phyloP scores from a whole-genome alignment of 2,113 vertebrate species.

The Prinia subflava region DNA sequence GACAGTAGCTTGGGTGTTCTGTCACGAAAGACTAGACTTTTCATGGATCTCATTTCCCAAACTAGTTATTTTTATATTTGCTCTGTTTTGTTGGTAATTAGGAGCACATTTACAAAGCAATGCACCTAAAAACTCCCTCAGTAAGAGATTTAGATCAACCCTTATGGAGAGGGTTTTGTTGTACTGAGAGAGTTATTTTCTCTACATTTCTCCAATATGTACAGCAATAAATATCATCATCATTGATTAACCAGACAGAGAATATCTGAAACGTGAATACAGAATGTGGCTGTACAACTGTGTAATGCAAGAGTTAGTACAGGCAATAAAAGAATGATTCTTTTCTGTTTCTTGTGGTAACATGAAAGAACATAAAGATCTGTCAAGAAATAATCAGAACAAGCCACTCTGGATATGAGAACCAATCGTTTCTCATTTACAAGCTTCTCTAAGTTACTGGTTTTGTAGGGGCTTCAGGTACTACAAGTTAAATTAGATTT shows the following conservation, averaged over 20 bases:
- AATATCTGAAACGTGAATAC: background rate
- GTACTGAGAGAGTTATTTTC: background rate
- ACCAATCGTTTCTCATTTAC: background rate
- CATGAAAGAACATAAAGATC: background rate
- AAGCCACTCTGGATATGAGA: background rate
- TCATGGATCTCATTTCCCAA: background rate
- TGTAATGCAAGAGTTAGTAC: background rate
- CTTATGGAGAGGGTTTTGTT: background rate
- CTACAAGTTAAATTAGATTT: background rate
- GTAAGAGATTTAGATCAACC: background rate
- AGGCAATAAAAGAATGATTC: background rate
- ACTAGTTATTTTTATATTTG: background rate
- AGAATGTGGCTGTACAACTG: background rate
- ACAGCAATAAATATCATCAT: background rate
- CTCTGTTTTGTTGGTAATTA: background rate
- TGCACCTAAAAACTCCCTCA: background rate
- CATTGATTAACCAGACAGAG: background rate
- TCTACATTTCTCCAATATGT: background rate
- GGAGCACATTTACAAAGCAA: background rate
- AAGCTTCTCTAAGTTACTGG: background rate
- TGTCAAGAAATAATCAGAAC: background rate
- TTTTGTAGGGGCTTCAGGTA: background rate
- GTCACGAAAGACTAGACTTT: background rate
- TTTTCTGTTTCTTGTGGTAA: background rate
- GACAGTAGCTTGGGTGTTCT: background rate